Base-by-base conservation (phyloP, 2,888 invertebrate genomes). In the Anaspis maculata region DNA sequence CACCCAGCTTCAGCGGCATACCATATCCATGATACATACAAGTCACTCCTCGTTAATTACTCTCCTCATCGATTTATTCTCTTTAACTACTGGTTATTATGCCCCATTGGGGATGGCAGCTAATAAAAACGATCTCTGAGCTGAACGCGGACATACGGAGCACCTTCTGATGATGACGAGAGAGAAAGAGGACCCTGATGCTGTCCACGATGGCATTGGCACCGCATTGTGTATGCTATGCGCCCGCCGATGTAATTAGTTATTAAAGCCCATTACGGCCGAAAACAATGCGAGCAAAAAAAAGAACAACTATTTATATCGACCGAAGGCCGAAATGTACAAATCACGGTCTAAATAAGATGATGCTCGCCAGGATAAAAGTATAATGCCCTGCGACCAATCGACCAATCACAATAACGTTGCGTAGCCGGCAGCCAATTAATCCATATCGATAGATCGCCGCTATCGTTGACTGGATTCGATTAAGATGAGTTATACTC, bases 341-440 rank as follows among this genome's bases (percentile, higher is more conserved):
- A 48, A 47, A 52, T 56, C 56, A 56, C 48, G 47, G 42, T 51
- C 52, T 52, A 54, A 56, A 56, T 56, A 52, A 56, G 57, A 55
- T 53, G 54, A 54, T 50, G 52, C 53, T 56, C 48, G 27, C 22
- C n/a, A 19, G 39, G 55, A 59, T 57, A 56, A 56, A 48, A 51
- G 51, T 48, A 51, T 54, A 55, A 54, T 54, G 48, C 51, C 49
- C 49, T 30, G n/a, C n/a, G 44, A 48, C 48, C 48, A 52, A 56
- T 52, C 50, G 50, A 51, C 56, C 60, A 59, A 59, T 59, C 59
- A 59, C 56, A 54, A 56, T 56, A 54, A 46, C 44, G 50, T 50
- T 56, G 57, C 56, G 57, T 59, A 56, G 53, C 54, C 58, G 50
- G 56, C 52, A 54, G 57, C 59, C 58, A 61, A 61, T 62, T 62